Evolutionary conservation across 2,797 vertebrate genomes (phyloP).

Genomic region (Rachycentron canadum): DNA sequence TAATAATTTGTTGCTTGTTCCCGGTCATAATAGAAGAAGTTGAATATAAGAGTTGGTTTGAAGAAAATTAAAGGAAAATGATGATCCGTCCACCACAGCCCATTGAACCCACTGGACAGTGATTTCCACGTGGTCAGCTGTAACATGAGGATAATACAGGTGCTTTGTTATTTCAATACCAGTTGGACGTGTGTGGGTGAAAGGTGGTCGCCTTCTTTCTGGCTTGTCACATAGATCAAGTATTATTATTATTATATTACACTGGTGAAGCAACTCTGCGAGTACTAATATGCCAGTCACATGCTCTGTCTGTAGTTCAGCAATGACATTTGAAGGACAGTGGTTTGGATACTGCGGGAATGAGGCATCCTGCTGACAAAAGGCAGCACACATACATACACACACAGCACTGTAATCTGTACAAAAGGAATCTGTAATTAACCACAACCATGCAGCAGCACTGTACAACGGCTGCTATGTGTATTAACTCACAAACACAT

Average conservation of each 20-base stretch:
- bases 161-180: neutral
- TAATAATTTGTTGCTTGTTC: neutral
- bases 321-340: slow-evolving; percentile 58
- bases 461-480: slow-evolving; percentile 67
- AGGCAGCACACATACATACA: slow-evolving; percentile 24
- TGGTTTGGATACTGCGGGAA: slow-evolving; percentile 45
- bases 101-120: neutral
- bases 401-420: slow-evolving; percentile 50
- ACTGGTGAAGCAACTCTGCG: slow-evolving; percentile 1
- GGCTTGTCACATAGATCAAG: neutral
- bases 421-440: slow-evolving; percentile 76
- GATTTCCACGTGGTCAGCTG: neutral
- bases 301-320: slow-evolving; percentile 28
- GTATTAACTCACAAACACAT: slow-evolving; percentile 61
- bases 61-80: neutral
- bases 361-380: slow-evolving; percentile 41
- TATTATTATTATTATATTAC: neutral
- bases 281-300: slow-evolving; percentile 31
- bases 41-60: neutral
- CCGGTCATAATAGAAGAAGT: neutral
- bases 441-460: slow-evolving; percentile 63
- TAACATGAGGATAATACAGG: neutral
- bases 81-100: neutral
- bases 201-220: neutral
- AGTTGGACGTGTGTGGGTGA: neutral